phyloP scores from a whole-genome alignment of 2,113 vertebrate genomes.

The Mesoclemmys tuberculata region DNA sequence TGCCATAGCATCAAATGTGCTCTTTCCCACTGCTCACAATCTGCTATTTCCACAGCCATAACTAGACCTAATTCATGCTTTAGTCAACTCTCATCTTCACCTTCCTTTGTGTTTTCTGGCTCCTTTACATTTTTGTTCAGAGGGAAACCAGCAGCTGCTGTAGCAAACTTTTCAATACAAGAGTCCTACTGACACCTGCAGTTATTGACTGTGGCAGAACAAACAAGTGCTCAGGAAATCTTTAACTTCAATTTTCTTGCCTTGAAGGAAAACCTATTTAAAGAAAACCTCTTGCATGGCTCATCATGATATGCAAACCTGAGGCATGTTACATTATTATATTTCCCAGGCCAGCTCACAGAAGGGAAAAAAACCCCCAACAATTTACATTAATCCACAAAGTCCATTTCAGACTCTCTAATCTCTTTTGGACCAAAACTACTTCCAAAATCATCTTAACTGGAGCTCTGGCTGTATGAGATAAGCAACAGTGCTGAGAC shows the following conservation, averaged over 20 bases:
- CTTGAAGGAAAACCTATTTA: slow-evolving; percentile 12
- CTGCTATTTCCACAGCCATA: accelerated
- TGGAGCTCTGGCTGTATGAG: slow-evolving; percentile 32
- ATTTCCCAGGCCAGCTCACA: not conserved
- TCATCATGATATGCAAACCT: slow-evolving; percentile 7
- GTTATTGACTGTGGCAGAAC: not conserved
- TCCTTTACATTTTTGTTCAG: not conserved
- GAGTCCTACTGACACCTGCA: not conserved
- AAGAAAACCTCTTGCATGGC: not conserved
- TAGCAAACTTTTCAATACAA: not conserved
- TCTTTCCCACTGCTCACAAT: not conserved
- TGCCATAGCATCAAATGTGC: accelerated
- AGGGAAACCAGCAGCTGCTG: not conserved
- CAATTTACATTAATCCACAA: not conserved
- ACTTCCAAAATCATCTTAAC: slow-evolving; percentile 35
- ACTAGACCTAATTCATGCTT: not conserved
- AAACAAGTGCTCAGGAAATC: not conserved
- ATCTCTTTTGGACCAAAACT: not conserved
- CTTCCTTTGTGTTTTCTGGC: not conserved
- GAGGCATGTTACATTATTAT: not conserved
- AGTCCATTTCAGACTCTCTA: slow-evolving; percentile 19
- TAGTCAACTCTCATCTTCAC: not conserved
- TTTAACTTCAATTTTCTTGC: not conserved
- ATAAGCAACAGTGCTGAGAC: slow-evolving; percentile 44
- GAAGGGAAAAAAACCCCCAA: not conserved